Conservation (phyloP, 2,113 vertebrate genomes). For the Holacanthus passer region DNA sequence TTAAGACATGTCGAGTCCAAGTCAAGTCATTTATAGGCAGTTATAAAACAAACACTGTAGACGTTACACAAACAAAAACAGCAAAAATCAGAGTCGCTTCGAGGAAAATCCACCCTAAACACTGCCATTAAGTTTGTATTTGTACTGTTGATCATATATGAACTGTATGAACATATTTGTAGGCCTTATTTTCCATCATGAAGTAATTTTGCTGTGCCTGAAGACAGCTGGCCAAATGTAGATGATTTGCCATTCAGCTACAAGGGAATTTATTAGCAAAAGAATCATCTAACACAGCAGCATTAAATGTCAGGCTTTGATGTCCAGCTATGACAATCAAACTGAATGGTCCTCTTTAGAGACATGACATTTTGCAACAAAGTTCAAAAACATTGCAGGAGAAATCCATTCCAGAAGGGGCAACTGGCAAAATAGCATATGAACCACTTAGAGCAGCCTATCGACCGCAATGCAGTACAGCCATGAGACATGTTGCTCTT, state of each 20-base stretch:
- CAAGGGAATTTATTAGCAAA: background rate
- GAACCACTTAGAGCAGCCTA: conserved; percentile 3
- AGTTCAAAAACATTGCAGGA: background rate
- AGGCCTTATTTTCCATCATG: background rate
- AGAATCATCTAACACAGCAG: background rate
- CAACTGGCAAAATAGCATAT: background rate
- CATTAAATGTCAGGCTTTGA: conserved; percentile 37
- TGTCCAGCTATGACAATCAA: conserved; percentile 5
- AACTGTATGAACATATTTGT: background rate
- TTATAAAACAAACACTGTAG: background rate
- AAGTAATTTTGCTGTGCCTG: background rate
- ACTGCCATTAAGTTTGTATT: conserved; percentile 2
- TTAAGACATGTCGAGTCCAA: conserved; percentile 39
- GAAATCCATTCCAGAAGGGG: background rate
- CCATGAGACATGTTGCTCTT: background rate
- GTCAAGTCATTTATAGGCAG: background rate
- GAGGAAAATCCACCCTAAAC: background rate
- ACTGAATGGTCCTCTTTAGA: conserved; percentile 11
- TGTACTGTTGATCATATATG: too few species aligned
- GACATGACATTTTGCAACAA: conserved; percentile 6
- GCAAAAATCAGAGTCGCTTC: background rate
- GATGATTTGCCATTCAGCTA: background rate
- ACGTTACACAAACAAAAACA: conserved; percentile 3
- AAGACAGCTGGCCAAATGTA: background rate
- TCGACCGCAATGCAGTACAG: background rate